These are phyloP conservation scores for Pantherophis vulpinus DNA, from an alignment of 2,797 vertebrate species.

Conservation along the genomic window DNA sequence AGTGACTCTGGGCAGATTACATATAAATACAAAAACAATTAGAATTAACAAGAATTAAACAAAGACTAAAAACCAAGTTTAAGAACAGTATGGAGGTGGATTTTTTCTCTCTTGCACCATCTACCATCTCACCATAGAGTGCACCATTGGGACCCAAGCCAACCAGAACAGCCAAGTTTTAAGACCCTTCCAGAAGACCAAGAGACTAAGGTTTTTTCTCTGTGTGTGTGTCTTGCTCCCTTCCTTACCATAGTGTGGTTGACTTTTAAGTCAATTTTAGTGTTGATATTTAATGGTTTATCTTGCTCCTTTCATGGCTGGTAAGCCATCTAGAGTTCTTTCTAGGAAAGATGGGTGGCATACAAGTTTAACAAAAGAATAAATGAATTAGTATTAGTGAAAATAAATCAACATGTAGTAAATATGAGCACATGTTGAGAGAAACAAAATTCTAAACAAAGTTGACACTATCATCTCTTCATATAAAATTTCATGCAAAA, in stretches of 20 bases:
- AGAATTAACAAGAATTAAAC: neutral
- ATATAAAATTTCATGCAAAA: neutral
- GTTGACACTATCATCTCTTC: neutral
- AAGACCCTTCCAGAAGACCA: neutral
- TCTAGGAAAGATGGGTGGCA: neutral
- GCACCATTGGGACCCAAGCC: neutral
- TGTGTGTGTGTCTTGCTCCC: neutral
- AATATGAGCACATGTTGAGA: neutral
- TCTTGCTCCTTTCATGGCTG: neutral
- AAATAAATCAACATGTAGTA: neutral
- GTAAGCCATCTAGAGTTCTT: neutral
- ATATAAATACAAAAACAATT: neutral
- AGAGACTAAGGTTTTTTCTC: neutral
- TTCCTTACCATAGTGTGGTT: neutral
- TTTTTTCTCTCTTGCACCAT: neutral
- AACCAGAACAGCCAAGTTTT: neutral
- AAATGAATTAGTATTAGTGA: neutral
- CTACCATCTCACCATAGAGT: neutral
- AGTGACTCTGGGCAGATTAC: neutral
- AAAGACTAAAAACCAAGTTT: neutral
- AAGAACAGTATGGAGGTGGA: neutral
- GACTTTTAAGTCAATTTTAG: neutral
- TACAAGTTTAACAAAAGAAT: neutral
- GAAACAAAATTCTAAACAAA: neutral
- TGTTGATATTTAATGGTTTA: neutral